A percentile compares a stretch with the other conserved stretches of the same genome.
phyloP scores from a whole-genome alignment of 2,113 vertebrate species.

The Oncorhynchus gorbuscha region DNA sequence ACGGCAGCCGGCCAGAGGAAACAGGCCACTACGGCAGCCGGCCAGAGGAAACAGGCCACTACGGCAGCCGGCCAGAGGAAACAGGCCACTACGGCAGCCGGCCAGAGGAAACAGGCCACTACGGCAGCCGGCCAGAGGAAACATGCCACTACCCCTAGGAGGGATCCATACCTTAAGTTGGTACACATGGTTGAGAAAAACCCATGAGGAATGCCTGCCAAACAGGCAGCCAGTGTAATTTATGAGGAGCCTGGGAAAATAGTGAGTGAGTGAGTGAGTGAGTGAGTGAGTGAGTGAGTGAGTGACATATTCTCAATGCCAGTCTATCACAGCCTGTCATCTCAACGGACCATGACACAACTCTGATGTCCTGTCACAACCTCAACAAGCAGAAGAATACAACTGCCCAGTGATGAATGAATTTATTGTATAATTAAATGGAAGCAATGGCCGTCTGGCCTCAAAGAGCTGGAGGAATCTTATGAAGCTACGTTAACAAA shows the following conservation, averaged over 20 bases:
- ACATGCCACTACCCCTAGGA: conserved; percentile 11
- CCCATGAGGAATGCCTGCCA: conserved; percentile 39
- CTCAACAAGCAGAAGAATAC: not conserved
- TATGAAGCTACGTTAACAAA: not conserved
- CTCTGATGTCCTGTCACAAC: not conserved
- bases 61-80: too few species aligned
- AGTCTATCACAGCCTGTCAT: not conserved
- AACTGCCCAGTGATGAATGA: not conserved
- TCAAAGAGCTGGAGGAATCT: not conserved
- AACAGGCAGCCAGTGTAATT: conserved; percentile 15
- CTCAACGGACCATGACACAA: conserved; percentile 7
- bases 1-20: too few species aligned
- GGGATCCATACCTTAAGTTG: conserved; percentile 35
- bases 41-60: too few species aligned
- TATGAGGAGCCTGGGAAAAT: not conserved
- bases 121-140: not conserved
- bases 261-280: too few species aligned
- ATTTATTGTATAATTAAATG: conserved; percentile 6
- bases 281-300: too few species aligned
- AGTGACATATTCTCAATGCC: conserved; percentile 27
- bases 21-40: too few species aligned
- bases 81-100: too few species aligned
- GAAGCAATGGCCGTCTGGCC: too few species aligned
- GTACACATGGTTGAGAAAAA: conserved; percentile 28
- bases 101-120: not conserved